Evolutionary conservation across 2,113 vertebrate genomes (phyloP), one percentile per base, ranked within the genome.

Genomic region (Chaenocephalus aceratus): DNA sequence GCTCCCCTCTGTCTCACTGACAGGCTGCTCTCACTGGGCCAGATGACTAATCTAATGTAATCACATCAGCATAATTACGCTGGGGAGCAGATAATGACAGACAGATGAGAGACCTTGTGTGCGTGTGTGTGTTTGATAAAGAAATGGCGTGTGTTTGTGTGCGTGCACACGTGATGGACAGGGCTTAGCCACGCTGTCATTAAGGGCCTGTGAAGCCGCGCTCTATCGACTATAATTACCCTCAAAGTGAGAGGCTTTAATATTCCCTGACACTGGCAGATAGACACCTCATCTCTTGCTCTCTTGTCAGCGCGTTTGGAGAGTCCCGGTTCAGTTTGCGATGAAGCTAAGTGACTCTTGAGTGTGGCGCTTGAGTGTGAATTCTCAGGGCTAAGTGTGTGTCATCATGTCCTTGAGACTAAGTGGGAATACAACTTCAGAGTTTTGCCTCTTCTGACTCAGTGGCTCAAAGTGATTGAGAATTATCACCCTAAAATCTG

Each of bases 21-120:
- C 91, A 92, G 90, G 80, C 90, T 75, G 78, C 89, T 90, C 90
- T 93, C 91, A 80, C 84, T 89, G 89, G 89, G 89, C 89, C 85
- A 91, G 84, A 93, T 88, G 91, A 92, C 91, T 92, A 88, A 93
- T 94, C 91, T 91, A 91, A 92, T 93, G 92, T 94, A 94, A 94
- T 94, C 93, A 94, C 92, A 93, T 93, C 92, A 93, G 91, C 91
- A 93, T 94, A 93, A 94, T 94, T 91, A 91, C 91, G 84, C 91
- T 83, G 86, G 91, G 88, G 91, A 92, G 85, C 75, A 88, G 91
- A 92, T 91, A 88, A 92, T 91, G 91, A 91, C 83, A 86, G 91
- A 84, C 89, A 92, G 92, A 91, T 91, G 93, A 91, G 88, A 88
- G 86, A 80, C 77, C 89, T 14, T 67, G 51, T 80, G 53, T 58